These are phyloP conservation scores for Biston betularia DNA, from an alignment of 2,888 invertebrate species.

Conservation along the genomic window DNA sequence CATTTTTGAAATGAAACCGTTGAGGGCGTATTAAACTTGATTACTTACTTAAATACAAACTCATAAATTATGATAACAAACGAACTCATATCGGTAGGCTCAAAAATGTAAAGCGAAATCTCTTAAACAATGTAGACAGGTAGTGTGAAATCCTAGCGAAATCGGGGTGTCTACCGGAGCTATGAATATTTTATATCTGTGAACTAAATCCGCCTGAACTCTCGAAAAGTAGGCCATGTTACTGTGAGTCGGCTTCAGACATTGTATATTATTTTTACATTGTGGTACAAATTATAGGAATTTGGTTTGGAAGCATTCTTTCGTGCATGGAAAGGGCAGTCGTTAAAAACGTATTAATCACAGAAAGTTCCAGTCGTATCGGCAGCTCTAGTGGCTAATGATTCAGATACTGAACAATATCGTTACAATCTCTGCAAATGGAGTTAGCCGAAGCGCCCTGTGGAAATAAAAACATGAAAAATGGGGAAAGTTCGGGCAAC, in stretches of 20 bases:
- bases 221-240: conserved; percentile 40
- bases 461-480: conserved; percentile 43
- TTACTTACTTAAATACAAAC: too few species aligned
- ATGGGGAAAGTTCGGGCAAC: conserved; percentile 35
- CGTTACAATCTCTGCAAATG: conserved; percentile 36
- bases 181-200: conserved; percentile 42
- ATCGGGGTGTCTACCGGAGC: conserved; percentile 18
- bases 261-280: conserved; percentile 26
- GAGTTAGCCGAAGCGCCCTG: conserved; percentile 31
- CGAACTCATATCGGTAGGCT: neutral
- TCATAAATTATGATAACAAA: neutral
- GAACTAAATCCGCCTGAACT: conserved; percentile 38
- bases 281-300: conserved; percentile 26
- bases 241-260: conserved; percentile 21
- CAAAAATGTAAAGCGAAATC: conserved; percentile 11
- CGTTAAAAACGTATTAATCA: conserved; percentile 62
- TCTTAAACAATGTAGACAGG: conserved; percentile 21
- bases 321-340: conserved; percentile 36
- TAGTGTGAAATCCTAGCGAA: conserved; percentile 33
- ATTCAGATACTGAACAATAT: conserved; percentile 39
- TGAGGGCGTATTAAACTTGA: too few species aligned
- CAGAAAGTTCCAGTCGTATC: conserved; percentile 40
- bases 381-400: conserved; percentile 46
- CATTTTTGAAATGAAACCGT: neutral
- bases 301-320: conserved; percentile 18